Percentiles rank a stretch among this genome's conserved stretches.
Evolutionary conservation across 2,888 invertebrate species (phyloP).

Genomic region (Archaeoteleia sp.): DNA sequence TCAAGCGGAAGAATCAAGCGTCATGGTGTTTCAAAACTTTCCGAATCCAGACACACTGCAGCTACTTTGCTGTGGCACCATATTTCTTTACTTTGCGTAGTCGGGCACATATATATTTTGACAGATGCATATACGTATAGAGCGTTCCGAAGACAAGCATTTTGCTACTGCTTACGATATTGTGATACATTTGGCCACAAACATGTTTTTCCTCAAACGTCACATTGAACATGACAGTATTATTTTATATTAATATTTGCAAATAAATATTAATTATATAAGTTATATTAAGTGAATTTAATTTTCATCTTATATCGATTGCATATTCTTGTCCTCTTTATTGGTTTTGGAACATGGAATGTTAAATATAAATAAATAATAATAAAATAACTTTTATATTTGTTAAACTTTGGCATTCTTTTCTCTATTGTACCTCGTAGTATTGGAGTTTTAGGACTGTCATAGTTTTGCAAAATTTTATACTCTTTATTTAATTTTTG

Average conservation of each 20-base stretch:
- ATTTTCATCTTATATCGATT: too few relatives aligned
- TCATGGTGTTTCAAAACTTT: constrained; percentile 50
- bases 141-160: not conserved
- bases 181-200: not conserved
- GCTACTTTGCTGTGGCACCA: constrained; percentile 34
- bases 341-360: too few relatives aligned
- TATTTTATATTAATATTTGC: not conserved
- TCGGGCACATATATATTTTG: constrained; percentile 27
- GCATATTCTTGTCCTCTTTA: too few relatives aligned
- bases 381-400: too few relatives aligned
- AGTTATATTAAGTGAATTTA: too few relatives aligned
- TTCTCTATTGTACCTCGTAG: too few relatives aligned
- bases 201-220: constrained; percentile 1
- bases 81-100: constrained; percentile 43
- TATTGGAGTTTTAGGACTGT: too few relatives aligned
- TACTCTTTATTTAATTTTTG: too few relatives aligned
- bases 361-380: too few relatives aligned
- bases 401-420: too few relatives aligned
- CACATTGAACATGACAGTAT: not conserved
- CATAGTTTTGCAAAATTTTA: too few relatives aligned
- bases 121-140: constrained; percentile 23
- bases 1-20: constrained; percentile 49
- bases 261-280: too few relatives aligned
- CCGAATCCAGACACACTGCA: constrained; percentile 38
- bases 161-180: constrained; percentile 1